Percentiles rank a stretch among this genome's conserved stretches.
phyloP scores from a whole-genome alignment of 2,113 vertebrate genomes.

The Tragulus kanchil region DNA sequence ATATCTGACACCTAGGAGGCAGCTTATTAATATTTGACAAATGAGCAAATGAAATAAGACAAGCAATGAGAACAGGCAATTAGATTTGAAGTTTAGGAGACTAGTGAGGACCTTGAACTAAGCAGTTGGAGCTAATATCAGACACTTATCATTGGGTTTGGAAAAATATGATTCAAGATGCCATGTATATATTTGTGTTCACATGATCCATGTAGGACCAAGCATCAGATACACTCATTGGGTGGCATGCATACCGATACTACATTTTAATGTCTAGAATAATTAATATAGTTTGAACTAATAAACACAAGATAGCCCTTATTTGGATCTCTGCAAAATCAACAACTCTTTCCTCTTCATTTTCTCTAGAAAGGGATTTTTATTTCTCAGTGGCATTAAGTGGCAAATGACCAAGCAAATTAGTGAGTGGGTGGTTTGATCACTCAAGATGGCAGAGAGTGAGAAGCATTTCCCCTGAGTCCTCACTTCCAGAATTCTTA shows the following conservation, averaged over 20 bases:
- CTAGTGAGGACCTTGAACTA: neutral
- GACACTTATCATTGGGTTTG: neutral
- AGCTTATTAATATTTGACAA: constrained; percentile 16
- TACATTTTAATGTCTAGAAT: neutral
- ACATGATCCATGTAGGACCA: too few relatives aligned
- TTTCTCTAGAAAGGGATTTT: neutral
- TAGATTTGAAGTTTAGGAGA: neutral
- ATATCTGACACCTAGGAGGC: neutral
- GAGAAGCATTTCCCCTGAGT: neutral
- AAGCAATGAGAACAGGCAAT: neutral
- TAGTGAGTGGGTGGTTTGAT: neutral
- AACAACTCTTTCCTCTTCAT: neutral
- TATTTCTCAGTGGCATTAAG: neutral
- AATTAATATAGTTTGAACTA: neutral
- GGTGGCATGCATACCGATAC: neutral
- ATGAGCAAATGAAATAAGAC: constrained; percentile 41
- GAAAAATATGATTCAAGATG: neutral
- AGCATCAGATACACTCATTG: neutral
- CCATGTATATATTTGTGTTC: neutral
- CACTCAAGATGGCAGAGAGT: neutral
- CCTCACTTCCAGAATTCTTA: neutral
- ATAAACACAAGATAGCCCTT: neutral
- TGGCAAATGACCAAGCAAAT: neutral
- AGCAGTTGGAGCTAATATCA: neutral
- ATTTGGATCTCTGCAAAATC: neutral